Conservation (phyloP, 1,140 invertebrate genomes). For the Drosophila auraria region DNA sequence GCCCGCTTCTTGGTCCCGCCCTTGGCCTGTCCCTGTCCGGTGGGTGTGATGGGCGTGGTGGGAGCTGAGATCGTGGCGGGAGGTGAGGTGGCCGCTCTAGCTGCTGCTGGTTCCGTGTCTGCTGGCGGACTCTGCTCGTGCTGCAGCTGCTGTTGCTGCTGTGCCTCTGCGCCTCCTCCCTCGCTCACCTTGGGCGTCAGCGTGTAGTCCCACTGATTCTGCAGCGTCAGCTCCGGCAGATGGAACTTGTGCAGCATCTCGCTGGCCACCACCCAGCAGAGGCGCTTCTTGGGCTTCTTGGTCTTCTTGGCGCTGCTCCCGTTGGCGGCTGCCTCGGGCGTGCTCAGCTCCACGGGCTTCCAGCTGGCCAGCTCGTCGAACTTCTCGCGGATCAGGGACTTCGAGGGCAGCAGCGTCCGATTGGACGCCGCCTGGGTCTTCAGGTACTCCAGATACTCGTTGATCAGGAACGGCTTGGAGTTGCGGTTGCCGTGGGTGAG, state of each 20-base stretch:
- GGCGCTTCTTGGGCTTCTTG: conserved; percentile 86
- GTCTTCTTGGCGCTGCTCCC: conserved; percentile 80
- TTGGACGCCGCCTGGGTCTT: conserved; percentile 55
- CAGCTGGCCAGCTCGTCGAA: conserved; percentile 88
- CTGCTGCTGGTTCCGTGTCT: conserved; percentile 2
- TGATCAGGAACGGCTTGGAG: conserved; percentile 87
- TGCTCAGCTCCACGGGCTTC: conserved; percentile 85
- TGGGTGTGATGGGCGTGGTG: conserved; percentile 20
- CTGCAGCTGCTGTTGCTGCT: conserved; percentile 22
- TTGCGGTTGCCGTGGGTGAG: conserved; percentile 89
- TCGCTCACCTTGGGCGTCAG: conserved; percentile 81
- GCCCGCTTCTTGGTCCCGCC: conserved; percentile 84
- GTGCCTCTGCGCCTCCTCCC: neutral
- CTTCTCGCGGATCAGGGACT: conserved; percentile 86
- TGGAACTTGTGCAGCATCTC: conserved; percentile 87
- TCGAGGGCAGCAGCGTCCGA: conserved; percentile 50
- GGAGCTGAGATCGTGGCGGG: conserved; percentile 10
- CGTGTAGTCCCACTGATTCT: conserved; percentile 87
- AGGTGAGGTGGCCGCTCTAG: neutral
- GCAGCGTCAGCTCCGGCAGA: conserved; percentile 86
- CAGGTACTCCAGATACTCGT: conserved; percentile 89
- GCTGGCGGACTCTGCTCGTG: conserved; percentile 37
- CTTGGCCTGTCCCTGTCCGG: neutral
- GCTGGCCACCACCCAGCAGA: conserved; percentile 89
- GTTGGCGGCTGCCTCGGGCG: conserved; percentile 1